phyloP scores from a whole-genome alignment of 1,140 invertebrate genomes.

The Teleogryllus occipitalis region DNA sequence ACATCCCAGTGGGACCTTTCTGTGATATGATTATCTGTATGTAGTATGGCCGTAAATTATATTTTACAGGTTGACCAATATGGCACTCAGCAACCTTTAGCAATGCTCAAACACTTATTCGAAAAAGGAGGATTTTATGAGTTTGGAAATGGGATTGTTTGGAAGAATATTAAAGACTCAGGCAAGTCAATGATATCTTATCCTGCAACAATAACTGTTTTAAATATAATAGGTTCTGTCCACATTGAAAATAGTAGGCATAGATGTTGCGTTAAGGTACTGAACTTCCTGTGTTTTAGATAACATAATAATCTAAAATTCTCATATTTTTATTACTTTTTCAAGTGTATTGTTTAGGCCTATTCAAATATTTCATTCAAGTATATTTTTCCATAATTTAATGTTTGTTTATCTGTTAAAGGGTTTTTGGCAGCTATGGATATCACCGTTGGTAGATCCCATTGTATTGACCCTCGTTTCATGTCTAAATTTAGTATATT shows the following conservation, averaged over 20 bases:
- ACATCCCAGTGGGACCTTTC: too few relatives aligned
- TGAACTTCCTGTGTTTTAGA: too few relatives aligned
- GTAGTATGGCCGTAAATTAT: too few relatives aligned
- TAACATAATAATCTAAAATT: not conserved
- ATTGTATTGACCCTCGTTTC: constrained; percentile 82
- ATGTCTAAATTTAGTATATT: constrained; percentile 80
- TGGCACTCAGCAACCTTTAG: constrained; percentile 87
- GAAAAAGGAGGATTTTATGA: constrained; percentile 82
- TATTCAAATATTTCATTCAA: too few relatives aligned
- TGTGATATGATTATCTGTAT: too few relatives aligned
- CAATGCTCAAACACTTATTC: constrained; percentile 74
- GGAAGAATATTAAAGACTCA: constrained; percentile 81
- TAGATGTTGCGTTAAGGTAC: too few relatives aligned
- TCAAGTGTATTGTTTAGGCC: too few relatives aligned
- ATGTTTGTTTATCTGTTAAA: constrained; percentile 31
- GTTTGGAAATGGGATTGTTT: constrained; percentile 77
- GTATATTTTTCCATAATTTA: not conserved
- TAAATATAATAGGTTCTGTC: too few relatives aligned
- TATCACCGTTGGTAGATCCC: constrained; percentile 72
- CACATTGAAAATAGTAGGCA: too few relatives aligned
- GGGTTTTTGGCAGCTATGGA: constrained; percentile 74
- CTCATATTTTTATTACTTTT: not conserved
- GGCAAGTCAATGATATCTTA: constrained; percentile 32
- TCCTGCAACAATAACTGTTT: too few relatives aligned
- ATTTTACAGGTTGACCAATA: constrained; percentile 57